Evolutionary conservation across 2,113 vertebrate genomes (phyloP), one percentile per base, ranked within the genome.

Genomic region (Eleginops maclovinus): DNA sequence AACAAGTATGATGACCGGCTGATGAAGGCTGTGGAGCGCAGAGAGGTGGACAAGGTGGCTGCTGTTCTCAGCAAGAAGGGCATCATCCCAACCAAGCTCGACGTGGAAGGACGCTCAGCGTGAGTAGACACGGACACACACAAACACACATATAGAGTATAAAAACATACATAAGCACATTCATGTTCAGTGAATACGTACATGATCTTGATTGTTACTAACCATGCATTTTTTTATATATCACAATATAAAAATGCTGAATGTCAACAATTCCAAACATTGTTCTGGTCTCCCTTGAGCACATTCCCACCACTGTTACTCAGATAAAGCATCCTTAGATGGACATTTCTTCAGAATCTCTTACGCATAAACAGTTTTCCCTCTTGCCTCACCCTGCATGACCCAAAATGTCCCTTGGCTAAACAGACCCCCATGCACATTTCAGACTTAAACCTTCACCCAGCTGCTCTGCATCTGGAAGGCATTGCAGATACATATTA

Each of bases 1-100:
- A 99, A 92, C 93, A 99, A 99, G 88, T 97, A 99, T 0, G 98
- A 99, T 55, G 98, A 99, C 72, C 95, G 97, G 91, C 55, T 99
- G 80, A 98, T 99, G 98, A 99, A 99, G 92, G 97, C 98, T 6
- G 98, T 99, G 50, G 98, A 99, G 40, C 95, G 97, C 40, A 96
- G 96, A 0, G 98, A 99, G 90, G 97, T 96, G 92, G 98, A 99
- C 55, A 99, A 99, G 90, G 96, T 97, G 7, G 93, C 97, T 0
- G 94, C 96, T 2, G 96, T 98, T 68, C 97, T 99, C 65, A 91
- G 94, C 81, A 99, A 97, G 88, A 99, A 99, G 79, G 97, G 97
- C 43, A 95, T 98, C 91, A 95, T 93, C 61, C 95, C 98, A 24
- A 96, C 96, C 24, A 99, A 99, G 79, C 93, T 98, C 4, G 97